Evolutionary conservation across 2,888 invertebrate species (phyloP).

Genomic region (Tetragonisca angustula): DNA sequence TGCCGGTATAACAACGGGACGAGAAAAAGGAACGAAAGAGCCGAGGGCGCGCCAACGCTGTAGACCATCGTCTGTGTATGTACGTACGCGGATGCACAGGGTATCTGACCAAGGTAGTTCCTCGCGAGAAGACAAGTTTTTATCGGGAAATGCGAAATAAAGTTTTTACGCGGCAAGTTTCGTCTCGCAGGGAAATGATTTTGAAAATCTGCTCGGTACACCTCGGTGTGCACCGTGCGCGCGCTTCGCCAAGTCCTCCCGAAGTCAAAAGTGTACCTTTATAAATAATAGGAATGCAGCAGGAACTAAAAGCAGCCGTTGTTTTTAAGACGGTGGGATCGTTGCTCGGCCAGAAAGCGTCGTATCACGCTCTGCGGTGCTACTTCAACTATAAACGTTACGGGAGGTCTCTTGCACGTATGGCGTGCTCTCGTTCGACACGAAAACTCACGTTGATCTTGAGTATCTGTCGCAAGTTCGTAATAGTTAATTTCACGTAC

Average conservation of each 20-base stretch:
- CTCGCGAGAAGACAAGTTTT: no score
- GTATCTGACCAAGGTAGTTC: neutral
- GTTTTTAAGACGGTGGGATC: neutral
- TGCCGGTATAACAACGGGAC: conserved; percentile 30
- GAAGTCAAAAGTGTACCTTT: neutral
- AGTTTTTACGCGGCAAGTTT: neutral
- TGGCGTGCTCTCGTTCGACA: no score
- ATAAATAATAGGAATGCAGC: neutral
- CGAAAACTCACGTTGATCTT: no score
- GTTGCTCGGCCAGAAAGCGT: neutral
- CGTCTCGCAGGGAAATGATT: neutral
- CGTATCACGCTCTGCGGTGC: neutral
- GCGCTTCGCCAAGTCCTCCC: neutral
- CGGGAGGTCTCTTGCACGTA: no score
- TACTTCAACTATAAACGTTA: no score
- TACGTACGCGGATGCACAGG: neutral
- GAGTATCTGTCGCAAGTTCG: no score
- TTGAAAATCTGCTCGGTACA: neutral
- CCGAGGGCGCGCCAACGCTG: conserved; percentile 55
- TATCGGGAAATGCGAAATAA: neutral
- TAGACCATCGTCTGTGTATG: conserved; percentile 28
- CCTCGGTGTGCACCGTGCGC: neutral
- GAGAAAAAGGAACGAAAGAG: conserved; percentile 40
- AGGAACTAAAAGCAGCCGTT: neutral
- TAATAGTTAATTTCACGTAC: no score